A percentile compares a stretch with the other conserved stretches of the same genome.
Evolutionary conservation across 2,113 vertebrate species (phyloP).

Genomic region (Podarcis cretensis): DNA sequence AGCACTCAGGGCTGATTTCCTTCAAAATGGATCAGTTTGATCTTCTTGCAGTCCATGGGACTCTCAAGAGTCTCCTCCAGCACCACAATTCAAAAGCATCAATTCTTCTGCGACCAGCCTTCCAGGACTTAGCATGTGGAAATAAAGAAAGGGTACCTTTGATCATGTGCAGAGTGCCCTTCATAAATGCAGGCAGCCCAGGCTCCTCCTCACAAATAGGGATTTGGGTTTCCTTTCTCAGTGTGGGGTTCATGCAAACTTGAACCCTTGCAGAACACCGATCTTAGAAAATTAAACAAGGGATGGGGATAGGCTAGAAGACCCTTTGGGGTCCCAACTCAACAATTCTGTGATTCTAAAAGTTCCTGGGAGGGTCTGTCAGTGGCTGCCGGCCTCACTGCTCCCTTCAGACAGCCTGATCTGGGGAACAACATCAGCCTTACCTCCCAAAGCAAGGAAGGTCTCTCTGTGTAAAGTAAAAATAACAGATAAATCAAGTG

Average conservation of each 20-base stretch:
- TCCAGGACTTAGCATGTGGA: background rate
- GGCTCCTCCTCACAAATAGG: background rate
- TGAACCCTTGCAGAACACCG: background rate
- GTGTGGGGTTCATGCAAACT: background rate
- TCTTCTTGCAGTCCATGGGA: too few relatives aligned
- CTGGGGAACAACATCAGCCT: background rate
- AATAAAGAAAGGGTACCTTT: background rate
- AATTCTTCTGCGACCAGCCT: too few relatives aligned
- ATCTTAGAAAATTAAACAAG: background rate
- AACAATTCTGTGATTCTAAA: too few relatives aligned
- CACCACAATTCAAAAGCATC: too few relatives aligned
- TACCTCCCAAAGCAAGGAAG: background rate
- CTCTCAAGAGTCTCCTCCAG: too few relatives aligned
- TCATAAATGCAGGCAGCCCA: background rate
- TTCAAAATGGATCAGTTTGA: too few relatives aligned
- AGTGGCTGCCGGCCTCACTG: background rate
- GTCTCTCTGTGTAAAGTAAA: constrained; percentile 34
- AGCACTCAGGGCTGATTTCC: too few relatives aligned
- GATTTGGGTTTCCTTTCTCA: too few relatives aligned
- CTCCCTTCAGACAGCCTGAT: background rate
- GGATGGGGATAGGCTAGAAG: background rate
- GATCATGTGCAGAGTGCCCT: background rate
- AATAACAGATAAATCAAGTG: constrained; percentile 72
- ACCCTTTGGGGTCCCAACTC: background rate
- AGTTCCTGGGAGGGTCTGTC: background rate